phyloP scores from a whole-genome alignment of 2,888 invertebrate species.

The Drosophila robusta region DNA sequence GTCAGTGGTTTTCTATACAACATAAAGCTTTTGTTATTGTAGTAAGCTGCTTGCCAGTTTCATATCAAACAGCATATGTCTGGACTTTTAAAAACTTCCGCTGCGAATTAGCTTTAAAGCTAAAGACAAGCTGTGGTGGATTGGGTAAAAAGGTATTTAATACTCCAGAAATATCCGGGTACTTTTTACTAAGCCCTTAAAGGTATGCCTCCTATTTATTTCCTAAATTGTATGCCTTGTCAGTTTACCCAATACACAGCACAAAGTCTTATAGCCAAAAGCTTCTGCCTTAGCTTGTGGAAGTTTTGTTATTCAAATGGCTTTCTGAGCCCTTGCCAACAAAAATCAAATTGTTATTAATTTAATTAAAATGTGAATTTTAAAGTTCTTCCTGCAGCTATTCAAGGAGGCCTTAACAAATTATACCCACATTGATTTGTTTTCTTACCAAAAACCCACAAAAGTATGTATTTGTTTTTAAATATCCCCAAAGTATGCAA shows the following conservation, averaged over 20 bases:
- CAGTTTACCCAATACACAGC: neutral
- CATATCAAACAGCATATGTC: slow-evolving; percentile 4
- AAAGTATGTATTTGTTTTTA: neutral
- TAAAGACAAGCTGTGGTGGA: too few relatives aligned
- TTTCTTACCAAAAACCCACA: neutral
- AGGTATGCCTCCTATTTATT: neutral
- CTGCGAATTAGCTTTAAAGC: too few relatives aligned
- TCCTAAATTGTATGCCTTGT: neutral
- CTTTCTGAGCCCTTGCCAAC: too few relatives aligned
- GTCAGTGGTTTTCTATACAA: too few relatives aligned
- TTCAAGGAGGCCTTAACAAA: too few relatives aligned
- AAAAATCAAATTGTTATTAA: too few relatives aligned
- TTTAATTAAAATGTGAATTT: too few relatives aligned
- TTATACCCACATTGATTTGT: neutral
- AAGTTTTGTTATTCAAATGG: slow-evolving; percentile 14
- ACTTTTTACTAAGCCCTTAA: neutral
- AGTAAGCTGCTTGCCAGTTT: neutral
- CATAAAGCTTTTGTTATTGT: slow-evolving; percentile 2
- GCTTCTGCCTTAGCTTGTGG: neutral
- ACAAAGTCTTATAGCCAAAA: slow-evolving; percentile 11
- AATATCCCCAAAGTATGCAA: slow-evolving; percentile 13
- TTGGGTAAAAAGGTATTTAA: too few relatives aligned
- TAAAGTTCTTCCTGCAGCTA: too few relatives aligned
- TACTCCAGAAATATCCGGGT: neutral
- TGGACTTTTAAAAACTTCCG: too few relatives aligned